Evolutionary conservation across 2,113 vertebrate genomes (phyloP), one percentile per base, ranked within the genome.

Genomic region (Cranoglanis bouderius): DNA sequence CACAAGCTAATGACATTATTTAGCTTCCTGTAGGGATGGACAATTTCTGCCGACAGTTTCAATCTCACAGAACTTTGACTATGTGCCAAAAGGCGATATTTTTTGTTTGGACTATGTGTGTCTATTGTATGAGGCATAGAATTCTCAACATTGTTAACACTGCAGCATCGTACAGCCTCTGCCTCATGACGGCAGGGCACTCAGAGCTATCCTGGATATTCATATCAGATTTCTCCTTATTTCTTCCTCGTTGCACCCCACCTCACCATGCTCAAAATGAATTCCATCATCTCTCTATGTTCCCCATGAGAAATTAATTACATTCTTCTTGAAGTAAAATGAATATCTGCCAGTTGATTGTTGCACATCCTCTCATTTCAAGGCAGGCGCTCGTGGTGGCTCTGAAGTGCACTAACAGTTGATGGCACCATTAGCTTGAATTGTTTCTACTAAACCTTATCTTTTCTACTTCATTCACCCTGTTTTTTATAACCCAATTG

Each of bases 231-330:
- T 49, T 49, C 16, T 24, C 32, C 53, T 59, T 82, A 59, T 40
- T 83, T 59, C 13, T 14, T 43, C 24, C 6, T 7, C 24, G 65
- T 65, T 19, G 26, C 40, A 65, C 9, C 7, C 43, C 61, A 67
- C 18, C 43, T 49, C 14, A 2, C 38, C 26, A 63, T 10, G 16
- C 82, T 67, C 82, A 55, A 84, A 80, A 90, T 87, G 12, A 85
- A 83, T 65, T 84, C 43, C 26, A 43, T 29, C 67, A 87, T 82
- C 49, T 32, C 81, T 84, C 57, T 0, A 84, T 83, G 51, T 85
- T 90, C 46, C 87, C 85, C 32, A 70, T 86, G 83, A 86, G 84
- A 61, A 89, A 78, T 85, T 90, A 87, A 91, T 91, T 87, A 87
- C 78, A 75, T 85, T 83, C 80, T 84, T 72, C 72, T 88, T 90